phyloP scores from a whole-genome alignment of 2,888 invertebrate species.

The Diogma glabrata region DNA sequence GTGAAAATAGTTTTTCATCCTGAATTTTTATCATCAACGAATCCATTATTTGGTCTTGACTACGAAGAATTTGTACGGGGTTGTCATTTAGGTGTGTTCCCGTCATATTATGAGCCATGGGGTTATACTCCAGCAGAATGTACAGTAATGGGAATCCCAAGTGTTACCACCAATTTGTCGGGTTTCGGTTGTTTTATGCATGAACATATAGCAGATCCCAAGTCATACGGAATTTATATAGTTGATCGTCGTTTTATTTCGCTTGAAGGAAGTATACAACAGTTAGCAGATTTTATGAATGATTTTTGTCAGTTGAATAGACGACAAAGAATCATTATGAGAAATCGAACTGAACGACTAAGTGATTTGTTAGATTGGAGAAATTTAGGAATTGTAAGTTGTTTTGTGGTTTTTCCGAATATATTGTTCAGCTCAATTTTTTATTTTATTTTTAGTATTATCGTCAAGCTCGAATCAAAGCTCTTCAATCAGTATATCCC shows the following conservation, averaged over 20 bases:
- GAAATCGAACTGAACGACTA: constrained; percentile 93
- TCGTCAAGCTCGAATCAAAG: constrained; percentile 84
- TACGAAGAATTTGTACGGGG: constrained; percentile 99
- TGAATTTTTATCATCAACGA: constrained; percentile 94
- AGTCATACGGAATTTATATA: constrained; percentile 97
- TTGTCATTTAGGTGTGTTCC: constrained; percentile 97
- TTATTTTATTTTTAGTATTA: constrained; percentile 58
- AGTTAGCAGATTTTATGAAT: constrained; percentile 82
- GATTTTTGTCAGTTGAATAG: constrained; percentile 84
- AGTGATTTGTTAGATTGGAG: constrained; percentile 98
- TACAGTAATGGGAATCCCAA: constrained; percentile 99
- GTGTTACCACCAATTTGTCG: constrained; percentile 93
- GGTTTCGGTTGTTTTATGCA: constrained; percentile 99
- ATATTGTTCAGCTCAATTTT: constrained; percentile 6
- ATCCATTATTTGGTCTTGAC: constrained; percentile 93
- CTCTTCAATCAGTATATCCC: constrained; percentile 76
- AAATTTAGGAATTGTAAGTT: constrained; percentile 89
- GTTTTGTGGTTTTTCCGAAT: background rate
- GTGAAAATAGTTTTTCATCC: constrained; percentile 99
- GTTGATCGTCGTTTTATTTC: constrained; percentile 87
- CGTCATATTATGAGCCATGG: constrained; percentile 99
- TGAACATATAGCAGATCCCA: constrained; percentile 93
- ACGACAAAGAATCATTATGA: constrained; percentile 92
- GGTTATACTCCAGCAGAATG: constrained; percentile 99
- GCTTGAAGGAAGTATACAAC: constrained; percentile 82